Conservation (phyloP, 1,140 invertebrate species). For the Penaeus vannamei region DNA sequence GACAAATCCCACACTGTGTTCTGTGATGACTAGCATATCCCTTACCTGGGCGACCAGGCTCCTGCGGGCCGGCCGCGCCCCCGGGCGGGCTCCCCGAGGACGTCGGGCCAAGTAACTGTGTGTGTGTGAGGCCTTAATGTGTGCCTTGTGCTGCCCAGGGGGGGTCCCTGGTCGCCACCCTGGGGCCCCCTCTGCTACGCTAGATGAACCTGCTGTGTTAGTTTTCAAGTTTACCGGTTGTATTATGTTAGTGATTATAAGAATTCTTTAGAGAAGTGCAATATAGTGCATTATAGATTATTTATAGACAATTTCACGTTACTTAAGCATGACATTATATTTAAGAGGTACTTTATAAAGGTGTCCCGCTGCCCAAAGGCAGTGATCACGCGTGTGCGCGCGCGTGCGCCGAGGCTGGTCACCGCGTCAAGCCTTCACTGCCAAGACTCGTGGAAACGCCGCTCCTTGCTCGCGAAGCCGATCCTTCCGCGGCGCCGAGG, state of each 20-base stretch:
- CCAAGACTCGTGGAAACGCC: slow-evolving; percentile 13
- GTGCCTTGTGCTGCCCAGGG: slow-evolving; percentile 46
- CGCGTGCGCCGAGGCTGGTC: not conserved
- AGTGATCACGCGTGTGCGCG: too few species aligned
- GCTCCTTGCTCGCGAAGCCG: slow-evolving; percentile 2
- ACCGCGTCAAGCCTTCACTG: not conserved
- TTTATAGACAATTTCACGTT: slow-evolving; percentile 58
- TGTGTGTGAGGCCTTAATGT: slow-evolving; percentile 48
- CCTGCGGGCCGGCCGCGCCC: not conserved
- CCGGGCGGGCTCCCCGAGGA: not conserved
- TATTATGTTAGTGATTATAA: slow-evolving; percentile 59
- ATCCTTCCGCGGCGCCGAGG: not conserved
- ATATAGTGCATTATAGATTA: slow-evolving; percentile 64
- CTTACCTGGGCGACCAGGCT: slow-evolving; percentile 8
- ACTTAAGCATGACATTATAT: slow-evolving; percentile 62
- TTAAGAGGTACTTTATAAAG: slow-evolving; percentile 42
- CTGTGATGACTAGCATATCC: slow-evolving; percentile 60
- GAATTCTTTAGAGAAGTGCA: slow-evolving; percentile 52
- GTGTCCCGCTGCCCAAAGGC: not conserved
- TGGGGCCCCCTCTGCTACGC: not conserved
- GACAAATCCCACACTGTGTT: slow-evolving; percentile 54
- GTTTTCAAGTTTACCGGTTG: slow-evolving; percentile 53
- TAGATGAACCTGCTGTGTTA: not conserved
- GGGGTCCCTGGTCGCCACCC: not conserved
- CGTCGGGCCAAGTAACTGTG: not conserved